Evolutionary conservation across 2,113 vertebrate genomes (phyloP).

Genomic region (Pimephales promelas): DNA sequence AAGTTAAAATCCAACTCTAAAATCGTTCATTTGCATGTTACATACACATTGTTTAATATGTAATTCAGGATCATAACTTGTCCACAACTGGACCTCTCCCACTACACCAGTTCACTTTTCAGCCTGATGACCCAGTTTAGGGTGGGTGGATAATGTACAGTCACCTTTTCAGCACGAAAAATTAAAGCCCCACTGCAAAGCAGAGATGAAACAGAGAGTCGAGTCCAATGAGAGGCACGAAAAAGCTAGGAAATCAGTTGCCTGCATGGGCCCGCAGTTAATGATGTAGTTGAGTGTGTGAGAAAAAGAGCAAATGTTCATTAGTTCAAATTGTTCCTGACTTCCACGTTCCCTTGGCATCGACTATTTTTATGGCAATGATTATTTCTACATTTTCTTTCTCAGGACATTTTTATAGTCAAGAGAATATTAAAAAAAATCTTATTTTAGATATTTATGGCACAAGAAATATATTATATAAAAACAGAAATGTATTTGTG

Average conservation of each 20-base stretch:
- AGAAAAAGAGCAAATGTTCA: background rate
- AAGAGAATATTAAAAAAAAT: background rate
- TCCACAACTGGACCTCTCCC: background rate
- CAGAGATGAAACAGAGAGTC: no score
- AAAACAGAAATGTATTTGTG: background rate
- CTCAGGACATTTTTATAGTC: background rate
- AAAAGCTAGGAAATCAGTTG: no score
- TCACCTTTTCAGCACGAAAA: background rate
- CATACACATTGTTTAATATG: background rate
- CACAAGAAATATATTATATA: background rate
- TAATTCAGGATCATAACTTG: background rate
- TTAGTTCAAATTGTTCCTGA: background rate
- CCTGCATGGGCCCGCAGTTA: no score
- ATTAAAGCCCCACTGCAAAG: no score
- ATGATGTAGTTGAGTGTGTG: background rate
- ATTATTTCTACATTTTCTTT: background rate
- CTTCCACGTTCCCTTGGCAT: background rate
- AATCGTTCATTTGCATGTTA: no score
- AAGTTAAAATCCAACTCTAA: background rate
- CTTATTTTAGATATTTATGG: background rate
- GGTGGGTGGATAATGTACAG: background rate
- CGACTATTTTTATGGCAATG: background rate
- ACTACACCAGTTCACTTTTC: background rate
- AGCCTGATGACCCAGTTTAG: background rate
- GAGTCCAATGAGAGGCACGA: no score